phyloP scores from a whole-genome alignment of 2,797 vertebrate species.

The Sebastes minor region DNA sequence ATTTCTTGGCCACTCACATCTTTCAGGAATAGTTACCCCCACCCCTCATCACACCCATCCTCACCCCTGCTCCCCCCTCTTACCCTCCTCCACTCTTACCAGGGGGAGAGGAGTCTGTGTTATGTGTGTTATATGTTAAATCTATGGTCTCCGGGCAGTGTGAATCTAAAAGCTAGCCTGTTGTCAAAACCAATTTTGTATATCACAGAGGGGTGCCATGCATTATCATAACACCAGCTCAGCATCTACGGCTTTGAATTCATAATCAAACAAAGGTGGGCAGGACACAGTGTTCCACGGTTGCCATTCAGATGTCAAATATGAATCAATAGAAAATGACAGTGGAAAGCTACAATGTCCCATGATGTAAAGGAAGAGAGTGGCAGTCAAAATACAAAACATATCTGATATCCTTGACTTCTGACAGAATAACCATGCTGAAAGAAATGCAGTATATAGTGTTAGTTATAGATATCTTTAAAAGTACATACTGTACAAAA shows the following conservation, averaged over 20 bases:
- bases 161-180: constrained; percentile 64
- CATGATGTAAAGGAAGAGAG: neutral
- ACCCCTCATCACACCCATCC: neutral
- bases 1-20: constrained; percentile 73
- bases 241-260: constrained; percentile 72
- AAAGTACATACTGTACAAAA: too few species aligned
- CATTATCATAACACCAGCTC: constrained; percentile 78
- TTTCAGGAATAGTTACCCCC: constrained; percentile 62
- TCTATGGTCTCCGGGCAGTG: constrained; percentile 61
- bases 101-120: constrained; percentile 33
- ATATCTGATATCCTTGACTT: neutral
- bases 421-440: neutral
- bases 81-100: constrained; percentile 19
- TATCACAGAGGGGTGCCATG: constrained; percentile 66
- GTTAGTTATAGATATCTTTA: too few species aligned
- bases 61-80: neutral
- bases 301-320: constrained; percentile 39
- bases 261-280: constrained; percentile 66
- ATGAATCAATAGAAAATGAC: constrained; percentile 23
- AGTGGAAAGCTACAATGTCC: constrained; percentile 4
- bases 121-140: constrained; percentile 71
- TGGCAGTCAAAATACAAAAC: constrained; percentile 1
- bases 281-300: constrained; percentile 52
- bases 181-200: constrained; percentile 80
- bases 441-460: neutral